These are phyloP conservation scores for Callocephalon fimbriatum DNA, from an alignment of 2,113 vertebrate genomes.

Conservation along the genomic window DNA sequence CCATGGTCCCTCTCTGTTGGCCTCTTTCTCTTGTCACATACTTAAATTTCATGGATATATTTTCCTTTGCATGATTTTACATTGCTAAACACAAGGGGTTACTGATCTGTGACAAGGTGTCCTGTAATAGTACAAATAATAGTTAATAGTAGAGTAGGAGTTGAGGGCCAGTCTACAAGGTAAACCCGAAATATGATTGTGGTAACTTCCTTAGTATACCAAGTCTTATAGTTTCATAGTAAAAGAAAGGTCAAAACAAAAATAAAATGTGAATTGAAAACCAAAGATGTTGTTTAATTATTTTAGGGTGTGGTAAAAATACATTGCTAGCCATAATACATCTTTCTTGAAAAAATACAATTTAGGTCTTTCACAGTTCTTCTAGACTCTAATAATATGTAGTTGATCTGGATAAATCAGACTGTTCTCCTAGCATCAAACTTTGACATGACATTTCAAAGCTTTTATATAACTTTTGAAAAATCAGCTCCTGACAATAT, in stretches of 20 bases:
- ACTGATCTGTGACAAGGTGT: neutral
- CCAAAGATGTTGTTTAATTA: neutral
- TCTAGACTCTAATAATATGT: neutral
- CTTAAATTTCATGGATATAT: neutral
- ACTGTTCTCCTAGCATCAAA: neutral
- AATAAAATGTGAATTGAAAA: neutral
- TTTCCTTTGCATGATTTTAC: neutral
- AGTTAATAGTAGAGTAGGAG: neutral
- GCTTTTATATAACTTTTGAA: neutral
- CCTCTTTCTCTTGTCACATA: neutral
- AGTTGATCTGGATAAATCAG: neutral
- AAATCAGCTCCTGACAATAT: neutral
- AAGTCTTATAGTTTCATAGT: neutral
- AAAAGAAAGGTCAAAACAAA: neutral
- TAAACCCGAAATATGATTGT: neutral
- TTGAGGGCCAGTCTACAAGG: neutral
- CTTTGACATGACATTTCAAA: neutral
- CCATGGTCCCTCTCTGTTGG: neutral
- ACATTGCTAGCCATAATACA: neutral
- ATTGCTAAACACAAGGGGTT: neutral
- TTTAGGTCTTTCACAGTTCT: neutral
- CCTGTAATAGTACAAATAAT: neutral
- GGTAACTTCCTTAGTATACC: neutral
- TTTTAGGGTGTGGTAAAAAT: neutral
- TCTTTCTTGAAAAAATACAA: neutral